Evolutionary conservation across 1,140 invertebrate genomes (phyloP), one percentile per base, ranked within the genome.

Genomic region (Nephotettix cincticeps): DNA sequence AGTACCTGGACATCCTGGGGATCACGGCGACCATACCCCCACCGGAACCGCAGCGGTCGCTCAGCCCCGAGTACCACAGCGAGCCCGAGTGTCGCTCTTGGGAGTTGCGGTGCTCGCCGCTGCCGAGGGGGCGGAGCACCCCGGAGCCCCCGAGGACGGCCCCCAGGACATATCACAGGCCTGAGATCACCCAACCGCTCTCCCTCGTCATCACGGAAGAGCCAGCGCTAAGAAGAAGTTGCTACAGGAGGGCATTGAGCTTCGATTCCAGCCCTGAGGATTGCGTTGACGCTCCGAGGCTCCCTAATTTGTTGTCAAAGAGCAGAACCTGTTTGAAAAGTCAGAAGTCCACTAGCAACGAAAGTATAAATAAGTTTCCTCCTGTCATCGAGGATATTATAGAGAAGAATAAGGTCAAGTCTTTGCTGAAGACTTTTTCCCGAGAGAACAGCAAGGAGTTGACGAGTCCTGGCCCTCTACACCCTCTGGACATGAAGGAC

Each of bases 1-100:
- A 81, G 68, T 84, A 83, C 73, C 73, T 84, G 64, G 83, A 84
- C 66, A 83, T 84, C 32, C 75, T 84, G 17, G 82, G 82, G 0
- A 77, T 74, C 47, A 74, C 73, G 14, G 73, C 63, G 47, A 71
- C 63, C 23, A 65, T 29, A 9, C 54, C 28, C 19, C 66, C 13
- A 23, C 51, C 61, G 29, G 72, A 74, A 58, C 75, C 76, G 0
- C 76, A 80, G 27, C 78, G 81, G 45, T 81, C 77, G 47, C 79
- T 79, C 45, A 78, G 77, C 21, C 47, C 69, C 17, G 63, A 65
- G 14, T 65, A 65, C 63, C 63, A 65, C 36, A 65, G 63, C 21
- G 63, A 65, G 30, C 63, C 54, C 1, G 30, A 45, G 56, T 29
- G 27, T 17, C 54, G 64, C 30, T 43, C 66, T n/a, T 61, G 47